Base-by-base conservation (phyloP, 2,888 invertebrate species). In the Stramonita haemastoma region DNA sequence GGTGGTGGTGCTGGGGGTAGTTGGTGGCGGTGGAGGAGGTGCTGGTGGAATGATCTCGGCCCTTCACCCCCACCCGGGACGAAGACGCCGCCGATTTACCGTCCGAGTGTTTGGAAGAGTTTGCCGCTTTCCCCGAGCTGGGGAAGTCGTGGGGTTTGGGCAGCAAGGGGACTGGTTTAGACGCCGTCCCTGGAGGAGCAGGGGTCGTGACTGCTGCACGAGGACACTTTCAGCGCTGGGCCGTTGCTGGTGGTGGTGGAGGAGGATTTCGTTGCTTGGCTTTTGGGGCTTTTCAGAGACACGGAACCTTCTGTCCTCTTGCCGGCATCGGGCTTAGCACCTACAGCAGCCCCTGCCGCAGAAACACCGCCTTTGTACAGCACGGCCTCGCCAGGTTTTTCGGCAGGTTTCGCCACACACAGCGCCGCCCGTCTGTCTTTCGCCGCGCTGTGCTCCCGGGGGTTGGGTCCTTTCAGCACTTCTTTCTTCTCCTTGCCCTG, bases 401-500 rank as follows among this genome's bases (percentile, higher is more conserved):
- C 87, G 0, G 57, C 87, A 29, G 79, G n/a, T 22, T 79, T 87
- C 15, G n/a, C 85, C 11, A 19, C 66, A 26, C 19, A 17, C 36
- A 36, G 32, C n/a, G 26, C 77, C 0, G 56, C 46, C 4, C 77
- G 87, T 17, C 34, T 77, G 87, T 87, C 87, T 22, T 66, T 60
- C 26, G 57, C n/a, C 19, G 85, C 70, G 26, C 19, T 60, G 34
- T 85, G 90, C 46, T 73, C 56, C n/a, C 87, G 87, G 17, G 46
- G 73, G 0, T 56, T 70, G 19, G 84, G 86, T 11, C 87, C 83
- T 73, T 90, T 91, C 26, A 34, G n/a, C 60, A 73, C 90, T 32
- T 92, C 81, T 66, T 88, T 90, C 83, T 92, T 85, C 19, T 73
- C 89, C 73, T 19, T 89, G 46, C n/a, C 15, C 32, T 89, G 89